Percentiles rank a stretch among this genome's conserved stretches.
Conservation (phyloP, 2,888 invertebrate genomes). For the Drosophila pegasa region DNA sequence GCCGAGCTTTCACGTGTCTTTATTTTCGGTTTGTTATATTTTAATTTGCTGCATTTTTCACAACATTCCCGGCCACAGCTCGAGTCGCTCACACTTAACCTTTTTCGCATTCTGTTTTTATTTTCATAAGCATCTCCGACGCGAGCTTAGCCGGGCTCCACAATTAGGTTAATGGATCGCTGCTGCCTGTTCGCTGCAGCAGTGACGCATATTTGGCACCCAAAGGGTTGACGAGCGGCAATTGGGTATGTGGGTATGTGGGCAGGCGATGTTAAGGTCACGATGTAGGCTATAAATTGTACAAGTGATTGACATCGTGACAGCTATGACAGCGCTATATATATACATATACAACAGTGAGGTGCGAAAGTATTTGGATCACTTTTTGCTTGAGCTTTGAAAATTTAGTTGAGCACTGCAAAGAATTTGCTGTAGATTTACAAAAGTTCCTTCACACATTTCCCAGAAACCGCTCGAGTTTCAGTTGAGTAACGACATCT, state of each 20-base stretch:
- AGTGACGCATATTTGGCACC: slow-evolving; percentile 52
- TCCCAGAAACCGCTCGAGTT: background rate
- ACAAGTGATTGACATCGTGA: slow-evolving; percentile 4
- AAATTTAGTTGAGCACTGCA: background rate
- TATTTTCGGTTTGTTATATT: slow-evolving; percentile 15
- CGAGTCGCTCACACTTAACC: slow-evolving; percentile 50
- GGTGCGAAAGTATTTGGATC: background rate
- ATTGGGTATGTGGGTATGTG: slow-evolving; percentile 3
- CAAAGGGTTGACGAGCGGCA: slow-evolving; percentile 21
- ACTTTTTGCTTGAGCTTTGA: background rate
- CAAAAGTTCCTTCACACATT: background rate
- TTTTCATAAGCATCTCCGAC: slow-evolving; percentile 22
- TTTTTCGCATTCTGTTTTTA: slow-evolving; percentile 39
- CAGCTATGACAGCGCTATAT: slow-evolving; percentile 6
- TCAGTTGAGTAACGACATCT: background rate
- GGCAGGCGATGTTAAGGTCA: slow-evolving; percentile 25
- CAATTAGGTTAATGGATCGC: slow-evolving; percentile 76
- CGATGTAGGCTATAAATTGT: slow-evolving; percentile 7
- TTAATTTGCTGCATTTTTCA: slow-evolving; percentile 43
- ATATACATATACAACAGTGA: too few relatives aligned
- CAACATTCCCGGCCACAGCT: slow-evolving; percentile 24
- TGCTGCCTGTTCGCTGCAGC: slow-evolving; percentile 25
- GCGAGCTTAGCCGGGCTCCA: slow-evolving; percentile 37
- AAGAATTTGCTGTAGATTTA: background rate
- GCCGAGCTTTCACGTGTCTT: slow-evolving; percentile 24